Conservation (phyloP, 2,113 vertebrate genomes). For the Nipponia nippon region DNA sequence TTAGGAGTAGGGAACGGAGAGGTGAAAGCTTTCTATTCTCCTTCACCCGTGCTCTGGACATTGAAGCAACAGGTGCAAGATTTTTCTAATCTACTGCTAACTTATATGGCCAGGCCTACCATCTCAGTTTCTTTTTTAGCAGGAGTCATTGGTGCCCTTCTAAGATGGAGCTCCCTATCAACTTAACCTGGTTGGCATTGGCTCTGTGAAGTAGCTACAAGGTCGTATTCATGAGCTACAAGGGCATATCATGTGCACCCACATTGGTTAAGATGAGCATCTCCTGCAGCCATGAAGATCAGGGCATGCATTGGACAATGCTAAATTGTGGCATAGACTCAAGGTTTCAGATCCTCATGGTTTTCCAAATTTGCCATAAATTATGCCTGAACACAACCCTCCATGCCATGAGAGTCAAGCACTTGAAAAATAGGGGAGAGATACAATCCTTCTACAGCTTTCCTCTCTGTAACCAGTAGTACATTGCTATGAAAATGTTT, state of each 20-base stretch:
- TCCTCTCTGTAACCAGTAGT: background rate
- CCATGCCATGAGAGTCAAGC: background rate
- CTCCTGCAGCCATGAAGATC: background rate
- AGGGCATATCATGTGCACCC: background rate
- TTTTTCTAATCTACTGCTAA: background rate
- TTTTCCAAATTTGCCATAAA: background rate
- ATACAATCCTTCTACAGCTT: background rate
- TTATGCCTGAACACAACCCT: background rate
- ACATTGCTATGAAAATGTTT: background rate
- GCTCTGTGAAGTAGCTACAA: background rate
- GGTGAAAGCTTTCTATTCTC: background rate
- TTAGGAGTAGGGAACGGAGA: background rate
- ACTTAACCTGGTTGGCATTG: background rate
- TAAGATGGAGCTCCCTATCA: background rate
- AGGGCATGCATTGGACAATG: background rate
- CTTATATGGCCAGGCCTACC: background rate
- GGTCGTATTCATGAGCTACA: background rate
- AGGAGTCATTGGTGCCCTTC: too few relatives aligned
- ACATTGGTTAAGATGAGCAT: background rate
- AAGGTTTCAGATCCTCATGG: background rate
- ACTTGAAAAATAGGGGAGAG: background rate
- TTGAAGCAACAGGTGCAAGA: background rate
- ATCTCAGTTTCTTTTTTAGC: background rate
- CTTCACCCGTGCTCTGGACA: background rate
- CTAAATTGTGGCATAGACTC: background rate